phyloP scores from a whole-genome alignment of 2,797 vertebrate species.

The Cynopterus sphinx region DNA sequence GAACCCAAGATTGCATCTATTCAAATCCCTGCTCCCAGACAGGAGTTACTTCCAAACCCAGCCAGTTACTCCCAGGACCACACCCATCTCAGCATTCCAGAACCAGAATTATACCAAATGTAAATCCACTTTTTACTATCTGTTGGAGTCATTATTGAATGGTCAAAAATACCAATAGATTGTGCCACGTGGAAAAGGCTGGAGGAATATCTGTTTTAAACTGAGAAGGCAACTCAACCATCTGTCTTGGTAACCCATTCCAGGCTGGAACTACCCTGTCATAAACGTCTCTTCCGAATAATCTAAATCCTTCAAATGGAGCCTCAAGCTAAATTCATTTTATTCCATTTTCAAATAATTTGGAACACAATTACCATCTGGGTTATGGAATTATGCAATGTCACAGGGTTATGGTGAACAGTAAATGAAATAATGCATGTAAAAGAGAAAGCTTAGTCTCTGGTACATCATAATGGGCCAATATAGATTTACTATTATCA shows the following conservation, averaged over 20 bases:
- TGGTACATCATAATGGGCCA: not conserved
- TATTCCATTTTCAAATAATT: constrained; percentile 59
- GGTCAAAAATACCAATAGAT: constrained; percentile 40
- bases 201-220: constrained; percentile 56
- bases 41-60: not conserved
- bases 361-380: constrained; percentile 34
- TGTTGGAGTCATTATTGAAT: not conserved
- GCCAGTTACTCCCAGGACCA: not conserved
- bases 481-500: not conserved
- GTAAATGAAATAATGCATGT: not conserved
- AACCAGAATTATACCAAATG: not conserved
- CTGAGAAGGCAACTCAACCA: constrained; percentile 63
- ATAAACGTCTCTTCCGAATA: constrained; percentile 44
- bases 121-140: not conserved
- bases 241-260: constrained; percentile 60
- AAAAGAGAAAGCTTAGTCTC: not conserved
- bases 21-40: not conserved
- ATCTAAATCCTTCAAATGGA: constrained; percentile 50
- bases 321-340: constrained; percentile 37
- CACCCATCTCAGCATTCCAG: not conserved
- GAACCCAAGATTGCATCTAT: not conserved
- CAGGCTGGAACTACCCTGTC: constrained; percentile 22
- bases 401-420: not conserved
- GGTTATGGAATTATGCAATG: not conserved
- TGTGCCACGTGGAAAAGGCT: not conserved